Evolutionary conservation across 2,888 invertebrate genomes (phyloP).

Genomic region (Cheilosia urbana): DNA sequence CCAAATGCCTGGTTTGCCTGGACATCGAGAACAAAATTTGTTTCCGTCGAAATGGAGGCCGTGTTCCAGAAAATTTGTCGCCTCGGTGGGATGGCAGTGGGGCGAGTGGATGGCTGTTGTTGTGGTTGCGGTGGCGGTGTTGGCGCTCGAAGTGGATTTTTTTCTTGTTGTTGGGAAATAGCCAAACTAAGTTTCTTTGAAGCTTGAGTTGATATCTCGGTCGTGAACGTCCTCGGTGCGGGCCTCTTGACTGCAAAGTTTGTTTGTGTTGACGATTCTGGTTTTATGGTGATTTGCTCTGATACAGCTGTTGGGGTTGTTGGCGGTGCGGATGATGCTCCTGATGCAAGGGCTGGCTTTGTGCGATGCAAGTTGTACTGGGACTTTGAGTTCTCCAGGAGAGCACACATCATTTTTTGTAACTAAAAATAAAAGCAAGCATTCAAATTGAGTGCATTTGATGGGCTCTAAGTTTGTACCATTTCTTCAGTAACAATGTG

Average conservation of each 20-base stretch:
- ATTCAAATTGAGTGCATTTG: conserved; percentile 52
- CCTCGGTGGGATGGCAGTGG: conserved; percentile 77
- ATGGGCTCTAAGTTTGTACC: conserved; percentile 79
- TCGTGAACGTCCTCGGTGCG: conserved; percentile 74
- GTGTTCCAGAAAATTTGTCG: conserved; percentile 86
- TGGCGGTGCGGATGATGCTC: not conserved
- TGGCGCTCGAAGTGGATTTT: conserved; percentile 35
- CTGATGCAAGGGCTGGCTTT: conserved; percentile 50
- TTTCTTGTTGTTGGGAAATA: conserved; percentile 52
- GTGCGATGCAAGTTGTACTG: conserved; percentile 81
- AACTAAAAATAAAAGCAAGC: conserved; percentile 76
- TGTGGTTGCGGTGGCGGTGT: conserved; percentile 60
- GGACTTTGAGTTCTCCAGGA: conserved; percentile 82
- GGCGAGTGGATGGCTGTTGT: conserved; percentile 47
- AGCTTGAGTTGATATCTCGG: conserved; percentile 46
- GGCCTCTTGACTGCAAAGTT: conserved; percentile 79
- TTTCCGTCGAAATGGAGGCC: conserved; percentile 85
- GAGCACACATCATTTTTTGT: conserved; percentile 82
- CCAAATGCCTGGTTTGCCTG: conserved; percentile 83
- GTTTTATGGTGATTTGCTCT: conserved; percentile 68
- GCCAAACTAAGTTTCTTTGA: conserved; percentile 52
- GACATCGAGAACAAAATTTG: conserved; percentile 86
- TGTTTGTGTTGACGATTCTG: conserved; percentile 61
- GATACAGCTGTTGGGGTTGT: not conserved
- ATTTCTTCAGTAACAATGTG: conserved; percentile 86